phyloP scores from a whole-genome alignment of 2,888 invertebrate species.

The Agriopis aurantiaria region DNA sequence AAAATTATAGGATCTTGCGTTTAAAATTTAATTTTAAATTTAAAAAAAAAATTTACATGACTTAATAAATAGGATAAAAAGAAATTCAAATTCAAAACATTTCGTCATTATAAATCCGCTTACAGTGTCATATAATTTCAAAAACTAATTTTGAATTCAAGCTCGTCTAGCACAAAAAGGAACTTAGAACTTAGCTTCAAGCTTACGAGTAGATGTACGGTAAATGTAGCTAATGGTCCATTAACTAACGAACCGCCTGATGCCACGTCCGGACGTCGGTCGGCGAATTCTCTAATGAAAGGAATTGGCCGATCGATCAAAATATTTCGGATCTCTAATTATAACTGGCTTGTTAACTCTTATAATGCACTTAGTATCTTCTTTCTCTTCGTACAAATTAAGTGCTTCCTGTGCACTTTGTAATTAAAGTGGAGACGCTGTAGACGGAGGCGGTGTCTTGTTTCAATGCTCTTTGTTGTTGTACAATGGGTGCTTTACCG shows the following conservation, averaged over 20 bases:
- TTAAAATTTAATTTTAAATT: neutral
- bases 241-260: constrained; percentile 60
- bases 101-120: neutral
- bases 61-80: neutral
- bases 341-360: constrained; percentile 16
- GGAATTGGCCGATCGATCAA: constrained; percentile 55
- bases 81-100: neutral
- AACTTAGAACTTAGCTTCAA: constrained; percentile 7
- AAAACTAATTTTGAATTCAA: too few relatives aligned
- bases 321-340: constrained; percentile 38
- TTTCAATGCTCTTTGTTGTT: constrained; percentile 80
- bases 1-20: too few relatives aligned
- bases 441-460: constrained; percentile 75
- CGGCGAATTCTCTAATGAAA: constrained; percentile 59
- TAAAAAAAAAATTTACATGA: neutral
- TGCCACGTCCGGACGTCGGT: constrained; percentile 57
- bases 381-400: constrained; percentile 47
- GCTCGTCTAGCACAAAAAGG: too few relatives aligned
- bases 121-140: too few relatives aligned
- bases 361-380: constrained; percentile 9
- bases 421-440: constrained; percentile 68
- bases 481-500: constrained; percentile 78
- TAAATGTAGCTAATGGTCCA: constrained; percentile 49
- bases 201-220: constrained; percentile 21
- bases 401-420: constrained; percentile 58